Percentiles rank a stretch among this genome's conserved stretches.
Conservation (phyloP, 2,888 invertebrate genomes). For the Erebia epiphron region DNA sequence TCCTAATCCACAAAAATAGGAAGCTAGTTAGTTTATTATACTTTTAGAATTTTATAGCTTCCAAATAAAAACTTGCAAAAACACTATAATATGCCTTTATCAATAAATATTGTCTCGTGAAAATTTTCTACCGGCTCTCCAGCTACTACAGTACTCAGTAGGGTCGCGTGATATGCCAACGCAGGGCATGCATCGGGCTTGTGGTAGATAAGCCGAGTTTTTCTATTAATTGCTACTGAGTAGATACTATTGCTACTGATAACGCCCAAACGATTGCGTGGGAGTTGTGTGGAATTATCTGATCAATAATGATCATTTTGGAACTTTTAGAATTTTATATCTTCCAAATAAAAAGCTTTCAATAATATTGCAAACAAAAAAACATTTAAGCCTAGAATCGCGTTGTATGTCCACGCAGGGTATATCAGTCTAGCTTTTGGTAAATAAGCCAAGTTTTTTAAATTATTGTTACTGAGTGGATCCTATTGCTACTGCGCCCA, state of each 20-base stretch:
- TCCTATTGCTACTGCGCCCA: background rate
- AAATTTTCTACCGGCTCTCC: background rate
- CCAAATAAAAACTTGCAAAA: too few relatives aligned
- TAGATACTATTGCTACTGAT: slow-evolving; percentile 4
- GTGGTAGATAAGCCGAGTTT: slow-evolving; percentile 17
- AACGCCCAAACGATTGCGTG: background rate
- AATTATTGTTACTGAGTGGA: slow-evolving; percentile 18
- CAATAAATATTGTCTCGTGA: background rate
- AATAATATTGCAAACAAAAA: too few relatives aligned
- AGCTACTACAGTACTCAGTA: slow-evolving; percentile 38
- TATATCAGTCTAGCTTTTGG: background rate
- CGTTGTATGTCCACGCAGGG: slow-evolving; percentile 66
- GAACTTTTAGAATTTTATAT: too few relatives aligned
- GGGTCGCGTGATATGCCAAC: slow-evolving; percentile 73
- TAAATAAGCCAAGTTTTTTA: slow-evolving; percentile 18
- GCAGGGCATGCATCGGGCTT: slow-evolving; percentile 22
- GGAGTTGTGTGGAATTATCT: background rate
- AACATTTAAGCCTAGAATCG: slow-evolving; percentile 47
- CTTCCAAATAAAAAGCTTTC: too few relatives aligned
- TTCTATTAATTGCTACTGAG: slow-evolving; percentile 23
- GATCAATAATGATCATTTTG: too few relatives aligned
- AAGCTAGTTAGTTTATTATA: too few relatives aligned
- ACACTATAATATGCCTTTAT: background rate
- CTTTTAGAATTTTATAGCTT: too few relatives aligned
- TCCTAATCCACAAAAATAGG: too few relatives aligned